Base-by-base conservation (phyloP, 1,140 invertebrate genomes). In the Drosophila sturtevanti region DNA sequence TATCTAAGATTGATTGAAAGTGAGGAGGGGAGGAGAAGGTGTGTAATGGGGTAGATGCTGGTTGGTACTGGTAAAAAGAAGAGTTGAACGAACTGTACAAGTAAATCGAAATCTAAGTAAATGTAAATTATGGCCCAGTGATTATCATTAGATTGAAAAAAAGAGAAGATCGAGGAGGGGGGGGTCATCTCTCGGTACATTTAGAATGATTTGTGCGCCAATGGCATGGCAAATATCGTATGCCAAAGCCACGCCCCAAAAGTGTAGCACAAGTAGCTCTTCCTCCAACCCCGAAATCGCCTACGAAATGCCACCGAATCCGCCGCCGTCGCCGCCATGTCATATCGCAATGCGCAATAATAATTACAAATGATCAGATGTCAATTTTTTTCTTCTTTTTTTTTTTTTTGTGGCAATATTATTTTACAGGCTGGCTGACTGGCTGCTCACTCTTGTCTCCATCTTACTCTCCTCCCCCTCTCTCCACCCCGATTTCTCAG, bases 331-430 rank as follows among this genome's bases (percentile, higher is more conserved):
- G 56, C 63, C 41, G 62, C 70, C 75, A 56, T 86, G 81, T 86
- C 82, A 86, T 82, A 75, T 76, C 67, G 79, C 82, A 90, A 73
- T 81, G 82, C 81, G 79, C 79, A 80, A 90, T 90, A 87, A 90
- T 90, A 90, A 90, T 90, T 90, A 90, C 81, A 90, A 90, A 90
- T 90, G 87, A 90, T 90, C 86, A 79, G 87, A 90, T 90, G 86
- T 90, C 86, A 90, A 90, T 90, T 89, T 89, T 44, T 24, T 24
- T 24, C 24, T 24, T 24, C 4, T 24, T 24, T 24, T 24, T 24
- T 24, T 24, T 24, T 38, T 41, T 44, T 48, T 72, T 86, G 54
- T 79, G 62, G 63, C 79, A 65, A 79, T 82, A 82, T 82, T 79
- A 75, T 82, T 79, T 82, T 81, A 89, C 81, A 85, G 75, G 35